phyloP scores from a whole-genome alignment of 1,140 invertebrate genomes.

The Saccostrea echinata region DNA sequence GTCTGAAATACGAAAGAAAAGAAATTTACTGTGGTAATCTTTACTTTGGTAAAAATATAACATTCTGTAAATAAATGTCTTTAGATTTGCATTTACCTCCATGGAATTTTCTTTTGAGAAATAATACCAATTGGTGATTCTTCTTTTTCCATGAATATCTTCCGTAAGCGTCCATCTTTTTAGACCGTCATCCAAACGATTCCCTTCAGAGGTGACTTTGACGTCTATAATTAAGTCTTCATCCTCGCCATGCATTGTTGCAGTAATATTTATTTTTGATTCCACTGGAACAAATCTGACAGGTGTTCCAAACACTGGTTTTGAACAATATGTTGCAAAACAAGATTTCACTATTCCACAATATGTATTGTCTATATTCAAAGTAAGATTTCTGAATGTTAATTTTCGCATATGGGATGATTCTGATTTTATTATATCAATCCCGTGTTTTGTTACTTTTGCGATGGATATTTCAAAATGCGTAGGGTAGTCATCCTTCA shows the following conservation, averaged over 20 bases:
- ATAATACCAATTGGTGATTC: neutral
- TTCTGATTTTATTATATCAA: neutral
- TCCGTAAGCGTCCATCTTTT: neutral
- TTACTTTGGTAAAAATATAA: too few species aligned
- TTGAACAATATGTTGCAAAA: neutral
- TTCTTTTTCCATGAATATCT: neutral
- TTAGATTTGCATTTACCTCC: neutral
- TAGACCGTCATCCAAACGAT: neutral
- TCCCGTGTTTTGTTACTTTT: neutral
- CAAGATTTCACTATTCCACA: neutral
- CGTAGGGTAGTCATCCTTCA: neutral
- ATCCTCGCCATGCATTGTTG: neutral
- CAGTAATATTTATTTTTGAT: neutral
- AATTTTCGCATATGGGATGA: neutral
- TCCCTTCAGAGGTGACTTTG: neutral
- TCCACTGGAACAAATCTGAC: neutral
- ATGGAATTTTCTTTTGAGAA: neutral
- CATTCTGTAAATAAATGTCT: neutral
- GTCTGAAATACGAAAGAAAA: neutral
- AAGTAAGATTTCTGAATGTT: neutral
- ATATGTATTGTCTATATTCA: neutral
- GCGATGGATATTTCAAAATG: conserved; percentile 10
- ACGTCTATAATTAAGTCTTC: neutral
- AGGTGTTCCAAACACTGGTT: neutral
- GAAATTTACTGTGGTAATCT: neutral